phyloP scores from a whole-genome alignment of 2,888 invertebrate species.

The Ophion ventricosus region DNA sequence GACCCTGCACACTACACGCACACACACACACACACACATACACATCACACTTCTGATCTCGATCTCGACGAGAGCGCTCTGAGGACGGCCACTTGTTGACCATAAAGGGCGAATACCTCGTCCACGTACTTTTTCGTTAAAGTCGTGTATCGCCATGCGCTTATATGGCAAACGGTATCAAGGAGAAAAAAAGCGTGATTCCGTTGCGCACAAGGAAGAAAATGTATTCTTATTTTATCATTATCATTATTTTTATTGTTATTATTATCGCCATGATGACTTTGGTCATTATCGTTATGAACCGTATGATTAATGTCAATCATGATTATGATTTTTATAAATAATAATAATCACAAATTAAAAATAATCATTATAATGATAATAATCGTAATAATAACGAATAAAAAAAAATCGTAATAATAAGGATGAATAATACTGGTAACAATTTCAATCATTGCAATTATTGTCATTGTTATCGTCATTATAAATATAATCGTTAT shows the following conservation, averaged over 20 bases:
- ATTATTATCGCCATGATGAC: neutral
- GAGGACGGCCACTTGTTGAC: slow-evolving; percentile 69
- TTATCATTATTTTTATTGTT: neutral
- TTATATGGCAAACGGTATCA: slow-evolving; percentile 62
- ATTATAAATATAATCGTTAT: too few species aligned
- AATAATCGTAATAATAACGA: neutral
- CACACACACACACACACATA: slow-evolving; percentile 9
- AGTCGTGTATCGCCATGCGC: slow-evolving; percentile 40
- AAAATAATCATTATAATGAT: neutral
- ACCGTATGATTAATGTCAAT: neutral
- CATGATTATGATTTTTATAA: neutral
- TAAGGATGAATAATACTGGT: neutral
- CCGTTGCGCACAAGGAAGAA: neutral
- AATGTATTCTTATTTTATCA: neutral
- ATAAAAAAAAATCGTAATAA: neutral
- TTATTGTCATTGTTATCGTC: neutral
- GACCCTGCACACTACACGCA: slow-evolving; percentile 23
- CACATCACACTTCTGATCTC: slow-evolving; percentile 16
- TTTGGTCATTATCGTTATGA: neutral
- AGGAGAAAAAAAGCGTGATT: slow-evolving; percentile 42
- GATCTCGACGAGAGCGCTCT: slow-evolving; percentile 61
- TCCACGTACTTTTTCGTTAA: slow-evolving; percentile 42
- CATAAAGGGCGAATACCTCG: slow-evolving; percentile 70
- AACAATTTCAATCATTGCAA: neutral
- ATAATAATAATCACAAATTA: neutral